Evolutionary conservation across 1,140 invertebrate species (phyloP).

Genomic region (Eciton burchellii): DNA sequence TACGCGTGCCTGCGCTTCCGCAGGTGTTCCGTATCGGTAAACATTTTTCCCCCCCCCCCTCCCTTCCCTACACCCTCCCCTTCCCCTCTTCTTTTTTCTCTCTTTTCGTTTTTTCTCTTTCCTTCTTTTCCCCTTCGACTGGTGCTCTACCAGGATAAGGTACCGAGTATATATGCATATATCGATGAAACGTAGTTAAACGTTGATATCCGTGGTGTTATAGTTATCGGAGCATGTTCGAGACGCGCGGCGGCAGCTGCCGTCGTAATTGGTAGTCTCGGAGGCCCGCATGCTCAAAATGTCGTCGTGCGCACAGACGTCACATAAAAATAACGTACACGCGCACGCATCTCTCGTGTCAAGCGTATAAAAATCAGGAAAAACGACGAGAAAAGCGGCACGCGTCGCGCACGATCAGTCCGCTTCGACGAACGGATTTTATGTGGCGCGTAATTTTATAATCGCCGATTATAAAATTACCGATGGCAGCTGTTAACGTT

Average conservation of each 20-base stretch:
- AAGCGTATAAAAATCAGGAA: constrained; percentile 36
- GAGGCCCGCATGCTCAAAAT: constrained; percentile 77
- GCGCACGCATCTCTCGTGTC: constrained; percentile 55
- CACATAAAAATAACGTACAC: no score
- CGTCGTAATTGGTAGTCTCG: constrained; percentile 80
- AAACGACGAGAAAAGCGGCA: constrained; percentile 24
- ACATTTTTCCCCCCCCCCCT: not conserved
- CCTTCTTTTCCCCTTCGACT: no score
- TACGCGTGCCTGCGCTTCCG: not conserved
- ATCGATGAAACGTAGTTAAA: constrained; percentile 15
- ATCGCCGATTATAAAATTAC: no score
- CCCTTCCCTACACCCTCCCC: no score
- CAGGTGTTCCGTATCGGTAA: not conserved
- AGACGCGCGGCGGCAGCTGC: constrained; percentile 76
- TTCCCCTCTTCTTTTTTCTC: no score
- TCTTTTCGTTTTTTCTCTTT: no score
- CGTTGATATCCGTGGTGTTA: constrained; percentile 38
- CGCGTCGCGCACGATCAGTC: constrained; percentile 16
- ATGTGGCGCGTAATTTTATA: no score
- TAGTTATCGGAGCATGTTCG: constrained; percentile 59
- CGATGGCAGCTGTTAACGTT: not conserved
- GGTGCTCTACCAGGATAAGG: not conserved
- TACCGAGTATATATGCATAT: not conserved
- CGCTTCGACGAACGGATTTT: constrained; percentile 7
- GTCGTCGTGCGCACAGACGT: constrained; percentile 69